Evolutionary conservation across 2,888 invertebrate genomes (phyloP).

Genomic region (Agrochola lota): DNA sequence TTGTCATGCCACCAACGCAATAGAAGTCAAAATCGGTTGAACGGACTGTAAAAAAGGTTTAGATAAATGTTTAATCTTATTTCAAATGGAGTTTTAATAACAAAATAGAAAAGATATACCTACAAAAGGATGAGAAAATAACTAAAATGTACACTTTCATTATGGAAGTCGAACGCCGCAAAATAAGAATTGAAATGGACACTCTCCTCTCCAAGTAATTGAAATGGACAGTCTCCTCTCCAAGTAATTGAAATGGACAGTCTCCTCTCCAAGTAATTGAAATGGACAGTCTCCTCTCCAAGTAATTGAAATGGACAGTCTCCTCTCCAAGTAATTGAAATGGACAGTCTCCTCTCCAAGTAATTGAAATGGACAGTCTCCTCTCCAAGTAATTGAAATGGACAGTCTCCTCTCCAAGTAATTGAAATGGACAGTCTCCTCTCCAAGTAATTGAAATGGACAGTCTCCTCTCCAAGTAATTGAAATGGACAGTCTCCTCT

Average conservation of each 20-base stretch:
- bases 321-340: constrained; percentile 15
- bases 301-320: not conserved
- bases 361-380: not conserved
- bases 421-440: constrained; percentile 1
- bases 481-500: constrained; percentile 17
- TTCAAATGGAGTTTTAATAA: no score
- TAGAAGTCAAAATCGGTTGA: no score
- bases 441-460: constrained; percentile 14
- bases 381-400: constrained; percentile 17
- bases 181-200: no score
- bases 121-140: no score
- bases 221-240: constrained; percentile 15
- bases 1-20: no score
- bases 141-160: no score
- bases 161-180: no score
- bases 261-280: constrained; percentile 17
- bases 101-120: no score
- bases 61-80: no score
- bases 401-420: constrained; percentile 10
- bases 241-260: not conserved
- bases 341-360: constrained; percentile 12
- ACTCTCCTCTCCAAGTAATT: constrained; percentile 16
- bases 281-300: constrained; percentile 15
- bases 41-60: no score
- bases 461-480: constrained; percentile 13